phyloP scores from a whole-genome alignment of 2,113 vertebrate species.

The Mixornis gularis region DNA sequence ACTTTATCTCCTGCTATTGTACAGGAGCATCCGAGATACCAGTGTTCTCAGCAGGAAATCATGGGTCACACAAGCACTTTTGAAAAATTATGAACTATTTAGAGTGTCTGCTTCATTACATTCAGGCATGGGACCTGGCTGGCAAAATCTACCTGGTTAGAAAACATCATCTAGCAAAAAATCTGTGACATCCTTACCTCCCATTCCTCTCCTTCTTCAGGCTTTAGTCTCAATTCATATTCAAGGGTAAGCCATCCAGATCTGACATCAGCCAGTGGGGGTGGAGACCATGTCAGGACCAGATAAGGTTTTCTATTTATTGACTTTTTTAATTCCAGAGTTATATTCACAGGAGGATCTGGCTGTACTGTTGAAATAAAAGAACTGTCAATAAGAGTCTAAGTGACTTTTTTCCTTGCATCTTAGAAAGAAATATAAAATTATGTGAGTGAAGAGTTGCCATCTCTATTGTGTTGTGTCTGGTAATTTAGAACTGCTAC shows the following conservation, averaged over 20 bases:
- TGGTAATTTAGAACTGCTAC: neutral
- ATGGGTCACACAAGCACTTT: neutral
- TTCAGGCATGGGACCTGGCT: neutral
- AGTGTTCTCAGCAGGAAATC: neutral
- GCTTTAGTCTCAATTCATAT: conserved; percentile 83
- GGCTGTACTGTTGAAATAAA: conserved; percentile 81
- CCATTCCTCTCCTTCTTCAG: conserved; percentile 78
- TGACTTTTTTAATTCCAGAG: conserved; percentile 63
- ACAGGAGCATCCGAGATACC: neutral
- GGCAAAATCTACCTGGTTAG: neutral
- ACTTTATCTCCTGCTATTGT: neutral
- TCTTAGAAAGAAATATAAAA: neutral
- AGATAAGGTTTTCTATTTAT: conserved; percentile 72
- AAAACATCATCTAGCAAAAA: neutral
- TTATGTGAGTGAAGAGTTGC: neutral
- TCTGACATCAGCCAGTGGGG: conserved; percentile 77
- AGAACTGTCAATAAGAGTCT: neutral
- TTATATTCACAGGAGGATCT: conserved; percentile 82
- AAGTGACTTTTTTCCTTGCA: neutral
- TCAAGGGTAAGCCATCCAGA: conserved; percentile 90
- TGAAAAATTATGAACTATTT: neutral
- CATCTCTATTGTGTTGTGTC: neutral
- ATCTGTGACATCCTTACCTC: conserved; percentile 72
- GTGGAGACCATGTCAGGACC: conserved; percentile 80
- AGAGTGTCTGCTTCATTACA: neutral